These are phyloP conservation scores for Pangasius sanitwongsei DNA, from an alignment of 2,797 vertebrate genomes.

Conservation along the genomic window DNA sequence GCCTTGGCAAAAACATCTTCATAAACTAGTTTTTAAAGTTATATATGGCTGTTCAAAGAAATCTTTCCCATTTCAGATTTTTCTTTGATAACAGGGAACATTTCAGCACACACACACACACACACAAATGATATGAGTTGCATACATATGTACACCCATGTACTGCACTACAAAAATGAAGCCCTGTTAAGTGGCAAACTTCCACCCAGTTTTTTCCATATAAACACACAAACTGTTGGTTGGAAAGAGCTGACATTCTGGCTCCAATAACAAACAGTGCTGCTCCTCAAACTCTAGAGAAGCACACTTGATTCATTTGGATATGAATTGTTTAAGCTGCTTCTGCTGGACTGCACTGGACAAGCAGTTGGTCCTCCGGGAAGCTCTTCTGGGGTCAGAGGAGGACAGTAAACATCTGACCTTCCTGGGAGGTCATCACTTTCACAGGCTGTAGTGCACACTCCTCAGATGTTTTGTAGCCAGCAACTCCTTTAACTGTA, in stretches of 20 bases:
- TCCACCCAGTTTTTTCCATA: conserved; percentile 18
- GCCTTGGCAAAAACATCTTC: background rate
- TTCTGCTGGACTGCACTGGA: background rate
- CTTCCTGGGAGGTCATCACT: background rate
- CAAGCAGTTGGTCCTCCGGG: background rate
- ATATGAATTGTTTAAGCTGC: background rate
- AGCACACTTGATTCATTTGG: background rate
- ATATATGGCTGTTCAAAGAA: conserved; percentile 7
- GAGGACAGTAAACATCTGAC: background rate
- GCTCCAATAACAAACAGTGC: background rate
- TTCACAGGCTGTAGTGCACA: conserved; percentile 10
- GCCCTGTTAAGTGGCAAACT: conserved; percentile 5
- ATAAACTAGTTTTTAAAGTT: background rate
- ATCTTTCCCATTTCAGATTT: background rate
- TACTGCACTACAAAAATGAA: background rate
- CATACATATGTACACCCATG: background rate
- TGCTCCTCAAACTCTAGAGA: background rate
- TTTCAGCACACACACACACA: background rate
- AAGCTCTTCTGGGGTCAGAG: background rate
- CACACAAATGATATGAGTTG: background rate
- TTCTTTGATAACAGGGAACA: background rate
- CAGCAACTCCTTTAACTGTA: background rate
- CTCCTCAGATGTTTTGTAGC: background rate
- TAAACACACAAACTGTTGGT: conserved; percentile 8
- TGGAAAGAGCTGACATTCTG: conserved; percentile 10